Evolutionary conservation across 2,888 invertebrate genomes (phyloP), one percentile per base, ranked within the genome.

Genomic region (Iselma pallidipennis): DNA sequence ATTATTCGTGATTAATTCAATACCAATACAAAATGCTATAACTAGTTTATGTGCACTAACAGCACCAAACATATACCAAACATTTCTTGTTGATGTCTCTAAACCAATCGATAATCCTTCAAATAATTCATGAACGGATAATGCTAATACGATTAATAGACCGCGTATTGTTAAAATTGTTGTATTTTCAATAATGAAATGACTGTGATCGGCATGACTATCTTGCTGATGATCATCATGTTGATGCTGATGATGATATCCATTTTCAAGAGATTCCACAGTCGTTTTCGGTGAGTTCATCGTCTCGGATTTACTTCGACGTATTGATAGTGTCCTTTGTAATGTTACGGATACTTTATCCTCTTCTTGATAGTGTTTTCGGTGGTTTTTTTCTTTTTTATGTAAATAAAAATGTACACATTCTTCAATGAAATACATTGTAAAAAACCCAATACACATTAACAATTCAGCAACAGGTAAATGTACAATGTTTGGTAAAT

Each of bases 101-200:
- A 94, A 80, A 0, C 94, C 94, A 12, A 94, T 90, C n/a, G 94
- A 91, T 54, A 94, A 82, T 14, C 94, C 95, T 83, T 95, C 94
- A 74, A 95, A 93, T 0, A 94, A 83, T 76, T 94, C 94, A 77
- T 95, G 95, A 60, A 95, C 87, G 9, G 94, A 93, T 19, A 95
- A 83, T 1, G 94, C 95, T 49, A 94, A 82, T 0, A 95, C 92
- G 55, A 94, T 89, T 55, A 95, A 85, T 19, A 95, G 82, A 16
- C 91, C 94, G 65, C 91, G 86, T 52, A 92, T 81, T 21, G 77
- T 76, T 59, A 73, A 74, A 10, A 81, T 76, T 14, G 80, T 73
- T 0, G 77, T 71, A 59, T 78, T 76, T 37, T 75, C 76, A 3
- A 62, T 54, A 7, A 66, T 42, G 28, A 76, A 57, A 55, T 81